Evolutionary conservation across 2,888 invertebrate genomes (phyloP), one percentile per base, ranked within the genome.

Genomic region (Agrenia bidenticulata): DNA sequence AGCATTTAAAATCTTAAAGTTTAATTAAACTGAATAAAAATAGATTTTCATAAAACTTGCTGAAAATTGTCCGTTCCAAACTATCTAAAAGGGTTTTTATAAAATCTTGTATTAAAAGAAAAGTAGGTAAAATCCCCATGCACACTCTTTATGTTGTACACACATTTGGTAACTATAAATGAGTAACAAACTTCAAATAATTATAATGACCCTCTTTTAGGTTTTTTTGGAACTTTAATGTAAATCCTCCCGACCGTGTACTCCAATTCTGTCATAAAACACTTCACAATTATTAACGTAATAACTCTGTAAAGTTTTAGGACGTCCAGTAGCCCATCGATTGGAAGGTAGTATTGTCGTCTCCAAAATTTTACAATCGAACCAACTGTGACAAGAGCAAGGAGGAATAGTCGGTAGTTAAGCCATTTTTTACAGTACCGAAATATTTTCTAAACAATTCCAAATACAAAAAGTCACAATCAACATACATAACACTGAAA

Each of bases 241-340:
- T 69, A 69, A 23, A 63, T 65, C 9, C 56, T 23, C 27, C 68
- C 68, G 1, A 65, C 65, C 1, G 65, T 65, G 13, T 55, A 26
- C 17, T 42, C 65, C 21, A 69, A 39, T 60, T 69, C 68, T 9
- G n/a, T 37, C 68, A 69, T 65, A 45, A 59, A 69, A n/a, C 61
- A 58, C 23, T 61, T 59, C 1, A 69, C 61, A 19, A 62, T 42
- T 2, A 55, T 32, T 17, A 69, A 15, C 21, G 63, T 59, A 13
- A 69, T 51, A 11, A 69, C 11, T 37, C 68, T 13, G 53, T 69
- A 69, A 1, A 60, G 7, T 32, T 69, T 69, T 19, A 65, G 19
- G 5, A 39, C 45, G 39, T 69, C 68, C 2, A 69, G 60, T 7
- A 65, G 24, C 21, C 63, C 68, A 32, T 69, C 68, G 56, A 65